These are phyloP conservation scores for Pangasius mekongensis DNA, from an alignment of 2,797 vertebrate species.

Conservation along the genomic window DNA sequence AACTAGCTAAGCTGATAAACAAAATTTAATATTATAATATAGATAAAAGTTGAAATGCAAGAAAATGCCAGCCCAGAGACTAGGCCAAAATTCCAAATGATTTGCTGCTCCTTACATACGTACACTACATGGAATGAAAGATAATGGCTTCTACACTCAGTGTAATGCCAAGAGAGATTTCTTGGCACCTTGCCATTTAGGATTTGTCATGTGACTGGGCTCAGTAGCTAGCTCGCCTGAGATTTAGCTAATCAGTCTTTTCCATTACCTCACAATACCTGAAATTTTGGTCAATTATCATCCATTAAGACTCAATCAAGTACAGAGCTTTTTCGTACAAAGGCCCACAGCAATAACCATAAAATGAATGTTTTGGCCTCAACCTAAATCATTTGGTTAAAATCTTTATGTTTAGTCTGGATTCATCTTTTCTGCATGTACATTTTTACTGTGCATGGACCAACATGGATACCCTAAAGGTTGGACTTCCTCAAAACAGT, in stretches of 20 bases:
- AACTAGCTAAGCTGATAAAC: not conserved
- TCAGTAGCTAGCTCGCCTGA: not conserved
- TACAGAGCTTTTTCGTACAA: not conserved
- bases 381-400: not conserved
- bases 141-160: not conserved
- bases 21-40: not conserved
- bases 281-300: not conserved
- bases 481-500: not conserved
- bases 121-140: not conserved
- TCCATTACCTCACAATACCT: not conserved
- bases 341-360: not conserved
- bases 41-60: not conserved
- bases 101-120: no score
- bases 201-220: not conserved
- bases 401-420: not conserved
- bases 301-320: not conserved
- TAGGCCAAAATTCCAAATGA: not conserved
- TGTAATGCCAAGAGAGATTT: not conserved
- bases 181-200: not conserved
- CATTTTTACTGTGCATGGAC: not conserved
- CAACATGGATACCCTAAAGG: not conserved
- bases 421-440: not conserved
- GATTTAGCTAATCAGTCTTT: conserved; percentile 1
- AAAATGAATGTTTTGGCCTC: not conserved
- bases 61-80: not conserved